Conservation (phyloP, 2,113 vertebrate genomes). For the Pelecanoides urinatrix region DNA sequence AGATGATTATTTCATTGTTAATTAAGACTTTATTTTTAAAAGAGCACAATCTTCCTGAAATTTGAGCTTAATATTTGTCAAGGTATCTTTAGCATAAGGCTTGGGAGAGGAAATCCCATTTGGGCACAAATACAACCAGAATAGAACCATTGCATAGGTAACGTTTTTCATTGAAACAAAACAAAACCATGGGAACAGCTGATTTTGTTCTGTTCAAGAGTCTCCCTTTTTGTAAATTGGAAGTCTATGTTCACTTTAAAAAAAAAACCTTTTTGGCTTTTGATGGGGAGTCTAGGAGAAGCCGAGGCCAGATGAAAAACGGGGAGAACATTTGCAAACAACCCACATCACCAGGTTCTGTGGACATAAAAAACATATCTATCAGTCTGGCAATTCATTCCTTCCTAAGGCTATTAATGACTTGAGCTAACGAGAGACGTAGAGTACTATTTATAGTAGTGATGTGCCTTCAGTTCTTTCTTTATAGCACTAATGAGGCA, state of each 20-base stretch:
- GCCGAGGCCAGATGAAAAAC: background rate
- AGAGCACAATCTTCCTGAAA: background rate
- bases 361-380: background rate
- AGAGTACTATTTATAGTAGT: background rate
- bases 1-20: background rate
- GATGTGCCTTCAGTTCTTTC: background rate
- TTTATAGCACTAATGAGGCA: slow-evolving; percentile 22
- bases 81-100: background rate
- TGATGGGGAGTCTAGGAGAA: background rate
- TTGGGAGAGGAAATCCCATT: background rate
- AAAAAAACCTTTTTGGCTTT: background rate
- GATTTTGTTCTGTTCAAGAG: background rate
- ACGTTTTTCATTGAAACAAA: background rate
- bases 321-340: background rate
- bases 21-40: background rate
- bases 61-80: background rate
- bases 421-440: background rate
- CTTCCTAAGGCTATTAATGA: slow-evolving; percentile 2
- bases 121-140: background rate
- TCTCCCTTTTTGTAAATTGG: background rate
- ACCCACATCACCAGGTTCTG: background rate
- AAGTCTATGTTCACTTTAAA: background rate
- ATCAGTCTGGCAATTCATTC: background rate
- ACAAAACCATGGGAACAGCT: background rate
- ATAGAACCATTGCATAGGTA: background rate